phyloP scores from a whole-genome alignment of 2,113 vertebrate genomes.

The Bubo scandiacus region DNA sequence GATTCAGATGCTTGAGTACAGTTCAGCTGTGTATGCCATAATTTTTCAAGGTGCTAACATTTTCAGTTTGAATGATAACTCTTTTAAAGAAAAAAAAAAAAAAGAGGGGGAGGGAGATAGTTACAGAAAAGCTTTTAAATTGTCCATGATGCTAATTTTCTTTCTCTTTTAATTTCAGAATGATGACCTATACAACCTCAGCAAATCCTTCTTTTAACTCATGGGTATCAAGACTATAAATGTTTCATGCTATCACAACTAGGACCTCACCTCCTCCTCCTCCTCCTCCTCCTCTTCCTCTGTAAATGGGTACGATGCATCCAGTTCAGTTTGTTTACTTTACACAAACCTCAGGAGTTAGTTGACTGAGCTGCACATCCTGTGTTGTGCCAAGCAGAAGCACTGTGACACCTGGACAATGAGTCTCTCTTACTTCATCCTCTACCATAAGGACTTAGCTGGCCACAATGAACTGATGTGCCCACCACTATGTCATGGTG shows the following conservation, averaged over 20 bases:
- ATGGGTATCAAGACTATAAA: slow-evolving; percentile 80
- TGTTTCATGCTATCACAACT: slow-evolving; percentile 80
- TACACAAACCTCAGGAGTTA: slow-evolving; percentile 85
- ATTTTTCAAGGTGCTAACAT: slow-evolving; percentile 16
- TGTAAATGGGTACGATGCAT: slow-evolving; percentile 82
- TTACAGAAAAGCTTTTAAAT: not conserved
- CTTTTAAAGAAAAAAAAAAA: not conserved
- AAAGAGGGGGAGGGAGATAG: not conserved
- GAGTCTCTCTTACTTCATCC: slow-evolving; percentile 73
- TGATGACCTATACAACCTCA: slow-evolving; percentile 82
- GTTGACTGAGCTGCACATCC: slow-evolving; percentile 83
- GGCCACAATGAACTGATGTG: slow-evolving; percentile 71
- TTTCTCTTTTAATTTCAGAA: slow-evolving; percentile 74
- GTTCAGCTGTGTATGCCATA: not conserved
- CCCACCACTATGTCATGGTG: slow-evolving; percentile 62
- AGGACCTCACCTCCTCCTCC: slow-evolving; percentile 78
- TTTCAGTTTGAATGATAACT: not conserved
- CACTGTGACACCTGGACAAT: slow-evolving; percentile 81
- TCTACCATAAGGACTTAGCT: slow-evolving; percentile 73
- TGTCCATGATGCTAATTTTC: not conserved
- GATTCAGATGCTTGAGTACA: slow-evolving; percentile 26
- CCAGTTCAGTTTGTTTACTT: slow-evolving; percentile 85
- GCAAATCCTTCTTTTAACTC: slow-evolving; percentile 77
- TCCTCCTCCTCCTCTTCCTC: slow-evolving; percentile 66
- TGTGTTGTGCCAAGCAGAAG: slow-evolving; percentile 81